phyloP scores from a whole-genome alignment of 1,140 invertebrate species.

The Anagrus nilaparvatae region DNA sequence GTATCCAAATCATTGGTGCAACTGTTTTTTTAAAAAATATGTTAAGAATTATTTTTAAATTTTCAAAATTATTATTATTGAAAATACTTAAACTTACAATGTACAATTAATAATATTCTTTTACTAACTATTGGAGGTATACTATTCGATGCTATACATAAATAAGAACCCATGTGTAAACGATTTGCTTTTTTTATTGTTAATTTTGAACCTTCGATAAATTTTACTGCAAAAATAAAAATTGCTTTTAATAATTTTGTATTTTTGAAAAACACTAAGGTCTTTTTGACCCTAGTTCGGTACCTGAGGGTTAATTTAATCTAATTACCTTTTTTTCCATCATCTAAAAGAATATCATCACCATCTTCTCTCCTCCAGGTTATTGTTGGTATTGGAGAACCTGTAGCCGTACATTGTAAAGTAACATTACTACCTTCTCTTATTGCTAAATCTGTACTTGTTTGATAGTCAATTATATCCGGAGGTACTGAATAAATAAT shows the following conservation, averaged over 20 bases:
- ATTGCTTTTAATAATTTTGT: too few species aligned
- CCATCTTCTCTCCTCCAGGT: constrained; percentile 76
- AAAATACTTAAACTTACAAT: constrained; percentile 60
- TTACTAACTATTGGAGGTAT: constrained; percentile 81
- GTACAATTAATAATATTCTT: constrained; percentile 74
- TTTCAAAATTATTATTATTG: too few species aligned
- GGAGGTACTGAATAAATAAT: constrained; percentile 65
- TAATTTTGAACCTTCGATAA: constrained; percentile 59
- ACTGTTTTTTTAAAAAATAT: constrained; percentile 47
- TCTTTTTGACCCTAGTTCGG: too few species aligned
- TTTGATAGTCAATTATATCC: constrained; percentile 73
- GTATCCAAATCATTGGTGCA: constrained; percentile 76
- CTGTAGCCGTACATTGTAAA: constrained; percentile 67
- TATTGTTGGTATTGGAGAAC: constrained; percentile 71
- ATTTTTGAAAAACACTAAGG: too few species aligned
- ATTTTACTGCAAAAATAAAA: constrained; percentile 42
- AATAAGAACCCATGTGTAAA: constrained; percentile 81
- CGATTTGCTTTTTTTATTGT: constrained; percentile 73
- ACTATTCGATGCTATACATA: constrained; percentile 81
- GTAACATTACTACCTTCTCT: constrained; percentile 77
- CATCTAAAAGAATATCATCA: too few species aligned
- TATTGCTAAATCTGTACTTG: constrained; percentile 81
- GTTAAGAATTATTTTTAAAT: too few species aligned
- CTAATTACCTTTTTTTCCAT: too few species aligned
- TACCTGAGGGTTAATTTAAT: too few species aligned